Base-by-base conservation (phyloP, 2,797 vertebrate genomes). In the Sebastes reedi region DNA sequence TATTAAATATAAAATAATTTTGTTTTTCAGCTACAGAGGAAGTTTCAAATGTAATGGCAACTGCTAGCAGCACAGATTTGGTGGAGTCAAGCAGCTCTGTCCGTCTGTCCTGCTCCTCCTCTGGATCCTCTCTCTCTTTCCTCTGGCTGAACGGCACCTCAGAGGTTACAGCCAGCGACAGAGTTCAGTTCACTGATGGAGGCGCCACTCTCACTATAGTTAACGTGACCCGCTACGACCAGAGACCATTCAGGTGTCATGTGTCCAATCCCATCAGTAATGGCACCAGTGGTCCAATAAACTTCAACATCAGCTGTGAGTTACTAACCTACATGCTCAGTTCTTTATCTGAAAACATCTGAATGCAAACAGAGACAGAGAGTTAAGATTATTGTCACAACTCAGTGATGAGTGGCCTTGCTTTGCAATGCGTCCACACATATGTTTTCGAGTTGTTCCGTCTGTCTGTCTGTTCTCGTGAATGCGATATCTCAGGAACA, bases 71-170 rank as follows among this genome's bases (percentile, higher is more conserved):
- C 14, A 91, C 83, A 24, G 56, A 87, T n/a, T 24, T 90, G 12
- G 36, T 92, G 71, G 92, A 94, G 81, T 83, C 85, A 11, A 42
- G n/a, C 67, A 87, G 85, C 74, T 89, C 83, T 1, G 90, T 90
- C 68, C 30, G 5, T 5, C 79, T 95, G 67, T 90, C 77, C 68
- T 95, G 94, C 79, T 92, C 87, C 9, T 79, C 76, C 50, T 72
- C 87, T 9, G 94, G 93, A 42, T n/a, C n/a, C 8, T 69, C 82
- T 1, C 52, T 71, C 7, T 79, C 82, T 9, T 93, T 87, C 80
- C 78, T 72, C 32, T 95, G 94, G 94, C 36, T 87, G 59, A 94
- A 94, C 39, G 16, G 78, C 79, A 94, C 80, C 80, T 88, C 88
- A n/a, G 73, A 65, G 61, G 70, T 96, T 22, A 90, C 68, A 65